Conservation (phyloP, 2,888 invertebrate genomes). For the Meloe dianella region DNA sequence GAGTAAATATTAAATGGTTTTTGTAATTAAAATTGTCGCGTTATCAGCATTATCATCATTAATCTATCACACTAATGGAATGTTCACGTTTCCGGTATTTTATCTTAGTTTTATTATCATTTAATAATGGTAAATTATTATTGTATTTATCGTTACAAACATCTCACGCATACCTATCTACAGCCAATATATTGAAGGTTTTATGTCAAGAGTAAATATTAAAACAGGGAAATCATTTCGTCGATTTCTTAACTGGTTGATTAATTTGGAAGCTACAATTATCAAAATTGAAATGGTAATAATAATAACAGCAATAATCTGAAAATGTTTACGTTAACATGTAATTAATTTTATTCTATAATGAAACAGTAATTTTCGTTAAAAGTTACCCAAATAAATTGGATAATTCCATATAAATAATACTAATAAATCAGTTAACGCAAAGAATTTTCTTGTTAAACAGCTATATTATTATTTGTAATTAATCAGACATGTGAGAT, state of each 20-base stretch:
- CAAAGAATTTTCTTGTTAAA: slow-evolving; percentile 31
- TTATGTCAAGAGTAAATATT: not conserved
- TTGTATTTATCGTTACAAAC: slow-evolving; percentile 31
- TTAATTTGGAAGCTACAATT: slow-evolving; percentile 1
- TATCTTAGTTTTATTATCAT: slow-evolving; percentile 25
- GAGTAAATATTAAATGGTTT: not conserved
- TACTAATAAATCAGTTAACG: slow-evolving; percentile 22
- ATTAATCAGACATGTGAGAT: slow-evolving; percentile 40
- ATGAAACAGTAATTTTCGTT: not conserved
- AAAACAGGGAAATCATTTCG: not conserved
- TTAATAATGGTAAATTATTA: slow-evolving; percentile 34
- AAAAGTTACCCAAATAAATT: not conserved
- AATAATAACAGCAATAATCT: not conserved
- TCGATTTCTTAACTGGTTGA: not conserved
- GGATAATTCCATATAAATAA: not conserved
- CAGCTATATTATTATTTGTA: slow-evolving; percentile 36
- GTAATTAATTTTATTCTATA: not conserved
- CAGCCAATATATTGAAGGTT: slow-evolving; percentile 10
- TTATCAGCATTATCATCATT: not conserved
- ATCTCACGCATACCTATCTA: slow-evolving; percentile 20
- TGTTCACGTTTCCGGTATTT: slow-evolving; percentile 11
- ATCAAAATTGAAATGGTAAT: not conserved
- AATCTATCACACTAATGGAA: slow-evolving; percentile 14
- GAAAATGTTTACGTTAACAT: not conserved
- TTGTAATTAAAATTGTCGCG: slow-evolving; percentile 13